Percentiles rank a stretch among this genome's conserved stretches.
Conservation (phyloP, 2,797 vertebrate species). For the Anisognathus igniventris region DNA sequence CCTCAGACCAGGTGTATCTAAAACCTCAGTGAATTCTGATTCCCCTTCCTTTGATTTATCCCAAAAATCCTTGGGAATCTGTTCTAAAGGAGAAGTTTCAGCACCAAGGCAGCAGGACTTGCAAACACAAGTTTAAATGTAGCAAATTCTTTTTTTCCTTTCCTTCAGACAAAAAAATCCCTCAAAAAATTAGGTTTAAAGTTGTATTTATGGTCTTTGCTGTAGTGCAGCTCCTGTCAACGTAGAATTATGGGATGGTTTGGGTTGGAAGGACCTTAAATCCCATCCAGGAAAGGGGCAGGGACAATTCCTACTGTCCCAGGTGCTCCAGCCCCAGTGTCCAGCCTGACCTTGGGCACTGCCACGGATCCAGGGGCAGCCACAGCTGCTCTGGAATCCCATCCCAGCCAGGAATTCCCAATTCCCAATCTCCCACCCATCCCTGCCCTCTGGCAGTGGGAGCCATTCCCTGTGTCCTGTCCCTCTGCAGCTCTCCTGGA, state of each 20-base stretch:
- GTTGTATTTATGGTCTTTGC: fast-evolving
- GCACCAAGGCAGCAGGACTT: background rate
- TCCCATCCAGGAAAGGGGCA: fast-evolving
- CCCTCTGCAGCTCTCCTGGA: background rate
- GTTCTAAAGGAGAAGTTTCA: too few species aligned
- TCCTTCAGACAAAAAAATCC: too few species aligned
- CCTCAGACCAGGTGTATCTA: background rate
- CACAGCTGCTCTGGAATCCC: background rate
- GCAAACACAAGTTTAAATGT: background rate
- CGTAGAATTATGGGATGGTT: background rate
- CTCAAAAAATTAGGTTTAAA: too few species aligned
- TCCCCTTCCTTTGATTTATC: background rate
- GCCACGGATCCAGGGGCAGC: background rate
- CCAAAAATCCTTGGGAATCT: background rate
- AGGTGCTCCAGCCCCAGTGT: background rate
- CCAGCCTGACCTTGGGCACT: background rate
- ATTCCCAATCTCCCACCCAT: fast-evolving
- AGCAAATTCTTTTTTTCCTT: background rate
- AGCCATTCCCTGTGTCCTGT: background rate
- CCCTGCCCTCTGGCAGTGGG: background rate
- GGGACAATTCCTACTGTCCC: background rate
- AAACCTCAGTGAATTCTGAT: fast-evolving
- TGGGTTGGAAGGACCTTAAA: background rate
- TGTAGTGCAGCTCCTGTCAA: background rate
- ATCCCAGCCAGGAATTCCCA: background rate